Conservation (phyloP, 2,113 vertebrate genomes). For the Glaucidium brasilianum region DNA sequence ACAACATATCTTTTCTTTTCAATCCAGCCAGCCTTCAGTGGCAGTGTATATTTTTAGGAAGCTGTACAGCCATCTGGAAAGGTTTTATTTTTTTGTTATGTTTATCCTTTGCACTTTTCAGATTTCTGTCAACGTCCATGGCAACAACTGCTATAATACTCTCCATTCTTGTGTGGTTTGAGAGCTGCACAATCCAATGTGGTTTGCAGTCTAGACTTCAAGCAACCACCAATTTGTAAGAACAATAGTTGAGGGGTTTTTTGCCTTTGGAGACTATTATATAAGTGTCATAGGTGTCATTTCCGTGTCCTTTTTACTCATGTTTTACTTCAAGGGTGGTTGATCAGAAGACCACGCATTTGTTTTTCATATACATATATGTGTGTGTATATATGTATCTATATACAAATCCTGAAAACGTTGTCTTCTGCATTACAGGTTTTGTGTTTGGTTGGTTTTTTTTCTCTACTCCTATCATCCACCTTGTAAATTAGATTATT, state of each 20-base stretch:
- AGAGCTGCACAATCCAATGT: slow-evolving; percentile 10
- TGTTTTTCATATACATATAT: background rate
- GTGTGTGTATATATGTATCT: background rate
- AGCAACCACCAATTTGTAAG: slow-evolving; percentile 36
- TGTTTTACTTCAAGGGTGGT: background rate
- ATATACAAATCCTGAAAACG: background rate
- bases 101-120: slow-evolving; percentile 59
- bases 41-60: slow-evolving; percentile 41
- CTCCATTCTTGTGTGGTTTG: slow-evolving; percentile 14
- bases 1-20: background rate
- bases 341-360: background rate
- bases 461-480: background rate
- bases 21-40: background rate
- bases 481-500: background rate
- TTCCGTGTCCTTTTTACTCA: background rate
- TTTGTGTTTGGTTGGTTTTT: background rate
- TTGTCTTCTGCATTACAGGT: background rate
- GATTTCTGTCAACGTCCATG: slow-evolving; percentile 41
- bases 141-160: slow-evolving; percentile 48
- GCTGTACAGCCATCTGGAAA: slow-evolving; percentile 40
- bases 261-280: slow-evolving; percentile 1
- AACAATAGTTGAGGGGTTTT: background rate
- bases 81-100: slow-evolving; percentile 44
- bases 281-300: background rate
- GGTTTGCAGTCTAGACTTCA: slow-evolving; percentile 41